These are phyloP conservation scores for Tiliacea aurago DNA, from an alignment of 2,888 invertebrate genomes.

Conservation along the genomic window DNA sequence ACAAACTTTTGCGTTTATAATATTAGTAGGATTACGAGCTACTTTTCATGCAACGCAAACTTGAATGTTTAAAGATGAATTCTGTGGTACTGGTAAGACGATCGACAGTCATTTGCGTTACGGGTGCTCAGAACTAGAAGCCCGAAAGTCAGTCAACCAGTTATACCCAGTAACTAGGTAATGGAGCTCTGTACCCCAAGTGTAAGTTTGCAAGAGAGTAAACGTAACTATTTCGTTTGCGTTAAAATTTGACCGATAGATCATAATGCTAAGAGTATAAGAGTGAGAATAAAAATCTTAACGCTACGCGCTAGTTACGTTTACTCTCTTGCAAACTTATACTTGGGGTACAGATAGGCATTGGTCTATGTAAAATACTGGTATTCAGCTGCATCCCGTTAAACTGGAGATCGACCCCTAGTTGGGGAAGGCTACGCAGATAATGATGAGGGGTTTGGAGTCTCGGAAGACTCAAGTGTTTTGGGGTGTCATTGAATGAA, in stretches of 20 bases:
- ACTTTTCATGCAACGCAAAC: neutral
- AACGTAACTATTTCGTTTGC: too few relatives aligned
- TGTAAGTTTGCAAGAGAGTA: too few relatives aligned
- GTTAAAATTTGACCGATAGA: too few relatives aligned
- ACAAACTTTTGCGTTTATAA: too few relatives aligned
- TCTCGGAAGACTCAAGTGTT: neutral
- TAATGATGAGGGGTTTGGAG: neutral
- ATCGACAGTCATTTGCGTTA: neutral
- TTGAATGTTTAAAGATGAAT: neutral
- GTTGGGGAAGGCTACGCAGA: too few relatives aligned
- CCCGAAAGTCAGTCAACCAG: neutral
- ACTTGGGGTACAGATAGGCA: neutral
- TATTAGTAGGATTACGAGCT: too few relatives aligned
- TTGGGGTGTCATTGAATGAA: neutral
- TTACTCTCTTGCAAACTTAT: too few relatives aligned
- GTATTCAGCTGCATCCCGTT: neutral
- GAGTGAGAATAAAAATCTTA: too few relatives aligned
- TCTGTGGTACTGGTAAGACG: neutral
- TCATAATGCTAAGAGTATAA: too few relatives aligned
- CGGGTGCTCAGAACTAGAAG: neutral
- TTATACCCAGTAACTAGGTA: neutral
- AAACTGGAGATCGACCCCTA: neutral
- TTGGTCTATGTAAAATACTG: neutral
- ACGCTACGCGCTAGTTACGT: too few relatives aligned
- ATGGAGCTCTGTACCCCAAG: too few relatives aligned